Evolutionary conservation across 2,113 vertebrate genomes (phyloP).

Genomic region (Pungitius pungitius): DNA sequence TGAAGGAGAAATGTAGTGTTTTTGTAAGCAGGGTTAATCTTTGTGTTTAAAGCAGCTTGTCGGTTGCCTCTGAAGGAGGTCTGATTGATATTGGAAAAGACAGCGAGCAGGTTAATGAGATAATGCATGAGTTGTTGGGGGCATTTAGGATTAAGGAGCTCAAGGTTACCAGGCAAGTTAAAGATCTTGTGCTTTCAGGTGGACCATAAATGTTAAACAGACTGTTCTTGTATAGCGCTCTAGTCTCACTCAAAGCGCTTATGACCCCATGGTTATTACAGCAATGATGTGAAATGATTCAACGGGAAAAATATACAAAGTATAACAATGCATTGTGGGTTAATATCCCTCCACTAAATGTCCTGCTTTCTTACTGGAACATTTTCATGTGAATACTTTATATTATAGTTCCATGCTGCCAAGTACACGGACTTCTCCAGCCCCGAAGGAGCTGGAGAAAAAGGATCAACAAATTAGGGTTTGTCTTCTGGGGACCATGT

Average conservation of each 20-base stretch:
- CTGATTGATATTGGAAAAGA: slow-evolving; percentile 20
- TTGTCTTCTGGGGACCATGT: background rate
- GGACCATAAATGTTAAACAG: no score
- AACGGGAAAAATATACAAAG: background rate
- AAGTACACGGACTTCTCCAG: background rate
- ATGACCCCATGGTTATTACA: background rate
- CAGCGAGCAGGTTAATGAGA: slow-evolving; percentile 26
- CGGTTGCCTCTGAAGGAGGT: background rate
- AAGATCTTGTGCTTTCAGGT: background rate
- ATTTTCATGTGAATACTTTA: background rate
- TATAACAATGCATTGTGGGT: background rate
- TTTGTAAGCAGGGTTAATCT: no score
- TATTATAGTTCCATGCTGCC: background rate
- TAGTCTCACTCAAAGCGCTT: background rate
- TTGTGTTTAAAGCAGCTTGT: background rate
- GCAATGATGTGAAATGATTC: background rate
- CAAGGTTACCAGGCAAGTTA: background rate
- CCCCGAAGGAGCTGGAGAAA: no score
- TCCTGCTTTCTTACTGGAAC: background rate
- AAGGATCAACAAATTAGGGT: background rate
- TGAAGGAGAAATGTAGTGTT: no score
- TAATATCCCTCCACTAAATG: background rate
- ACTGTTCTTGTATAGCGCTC: no score
- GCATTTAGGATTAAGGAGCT: slow-evolving; percentile 27
- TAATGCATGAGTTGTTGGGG: slow-evolving; percentile 9